Percentiles rank a stretch among this genome's conserved stretches.
Evolutionary conservation across 2,113 vertebrate species (phyloP).

Genomic region (Mastomys natalensis): DNA sequence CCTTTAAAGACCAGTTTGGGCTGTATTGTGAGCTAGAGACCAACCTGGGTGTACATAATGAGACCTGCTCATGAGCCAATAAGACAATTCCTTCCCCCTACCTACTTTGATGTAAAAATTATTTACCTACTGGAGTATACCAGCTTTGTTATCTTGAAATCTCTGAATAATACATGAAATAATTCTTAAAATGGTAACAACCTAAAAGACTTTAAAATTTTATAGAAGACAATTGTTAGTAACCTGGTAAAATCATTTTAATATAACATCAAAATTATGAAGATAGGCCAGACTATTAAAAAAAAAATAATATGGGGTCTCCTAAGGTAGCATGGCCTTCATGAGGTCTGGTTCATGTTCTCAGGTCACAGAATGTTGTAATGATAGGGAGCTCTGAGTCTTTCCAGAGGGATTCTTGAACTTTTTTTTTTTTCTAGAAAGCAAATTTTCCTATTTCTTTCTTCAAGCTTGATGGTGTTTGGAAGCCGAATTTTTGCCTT

Average conservation of each 20-base stretch:
- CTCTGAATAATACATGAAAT: background rate
- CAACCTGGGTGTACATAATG: no score
- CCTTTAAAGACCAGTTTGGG: background rate
- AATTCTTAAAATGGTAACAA: background rate
- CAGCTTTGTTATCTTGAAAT: slow-evolving; percentile 14
- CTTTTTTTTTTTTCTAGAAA: background rate
- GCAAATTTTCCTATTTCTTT: background rate
- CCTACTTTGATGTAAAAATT: slow-evolving; percentile 50
- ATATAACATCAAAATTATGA: slow-evolving; percentile 23
- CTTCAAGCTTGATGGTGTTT: background rate
- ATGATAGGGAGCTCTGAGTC: background rate
- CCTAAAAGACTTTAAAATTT: slow-evolving; percentile 7
- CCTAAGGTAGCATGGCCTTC: background rate
- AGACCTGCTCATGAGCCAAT: background rate
- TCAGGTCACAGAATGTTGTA: background rate
- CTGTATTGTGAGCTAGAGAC: background rate
- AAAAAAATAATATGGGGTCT: background rate
- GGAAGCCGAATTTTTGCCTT: background rate
- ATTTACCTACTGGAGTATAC: background rate
- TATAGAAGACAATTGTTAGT: slow-evolving; percentile 46
- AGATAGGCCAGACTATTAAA: background rate
- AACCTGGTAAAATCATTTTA: slow-evolving; percentile 15
- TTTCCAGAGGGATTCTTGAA: background rate
- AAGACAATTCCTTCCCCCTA: background rate
- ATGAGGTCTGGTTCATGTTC: background rate